A percentile compares a stretch with the other conserved stretches of the same genome.
These are phyloP conservation scores for Pyrrhosoma nymphula DNA, from an alignment of 2,888 invertebrate genomes.

Conservation along the genomic window DNA sequence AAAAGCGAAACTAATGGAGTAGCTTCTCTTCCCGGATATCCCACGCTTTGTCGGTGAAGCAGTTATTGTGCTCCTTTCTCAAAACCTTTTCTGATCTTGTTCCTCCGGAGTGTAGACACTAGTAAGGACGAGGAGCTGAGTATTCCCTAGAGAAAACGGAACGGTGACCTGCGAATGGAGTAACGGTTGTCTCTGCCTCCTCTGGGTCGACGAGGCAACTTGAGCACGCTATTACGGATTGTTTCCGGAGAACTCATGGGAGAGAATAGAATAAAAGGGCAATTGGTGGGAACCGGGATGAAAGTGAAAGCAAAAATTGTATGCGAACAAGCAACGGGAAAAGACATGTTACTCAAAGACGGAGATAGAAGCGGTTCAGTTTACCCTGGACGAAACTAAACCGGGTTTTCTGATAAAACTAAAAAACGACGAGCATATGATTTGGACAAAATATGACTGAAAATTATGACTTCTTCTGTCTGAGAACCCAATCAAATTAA, in stretches of 20 bases:
- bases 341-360: too few species aligned
- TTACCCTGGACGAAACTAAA: background rate
- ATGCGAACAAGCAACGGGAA: background rate
- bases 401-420: background rate
- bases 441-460: too few species aligned
- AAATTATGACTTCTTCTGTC: too few species aligned
- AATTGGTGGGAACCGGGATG: background rate
- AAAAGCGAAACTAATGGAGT: too few species aligned
- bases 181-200: background rate
- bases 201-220: background rate
- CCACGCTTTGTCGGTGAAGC: background rate
- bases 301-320: background rate
- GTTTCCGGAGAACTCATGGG: background rate
- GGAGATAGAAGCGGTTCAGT: too few species aligned
- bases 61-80: background rate
- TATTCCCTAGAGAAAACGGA: constrained; percentile 1
- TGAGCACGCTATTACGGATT: background rate
- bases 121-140: background rate
- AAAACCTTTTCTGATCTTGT: background rate
- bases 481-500: too few species aligned
- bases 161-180: background rate
- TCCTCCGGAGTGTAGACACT: background rate
- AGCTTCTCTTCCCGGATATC: background rate
- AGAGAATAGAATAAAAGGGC: background rate
- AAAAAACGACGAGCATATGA: too few species aligned